These are phyloP conservation scores for Sminthurides aquaticus DNA, from an alignment of 2,888 invertebrate genomes.

Conservation along the genomic window DNA sequence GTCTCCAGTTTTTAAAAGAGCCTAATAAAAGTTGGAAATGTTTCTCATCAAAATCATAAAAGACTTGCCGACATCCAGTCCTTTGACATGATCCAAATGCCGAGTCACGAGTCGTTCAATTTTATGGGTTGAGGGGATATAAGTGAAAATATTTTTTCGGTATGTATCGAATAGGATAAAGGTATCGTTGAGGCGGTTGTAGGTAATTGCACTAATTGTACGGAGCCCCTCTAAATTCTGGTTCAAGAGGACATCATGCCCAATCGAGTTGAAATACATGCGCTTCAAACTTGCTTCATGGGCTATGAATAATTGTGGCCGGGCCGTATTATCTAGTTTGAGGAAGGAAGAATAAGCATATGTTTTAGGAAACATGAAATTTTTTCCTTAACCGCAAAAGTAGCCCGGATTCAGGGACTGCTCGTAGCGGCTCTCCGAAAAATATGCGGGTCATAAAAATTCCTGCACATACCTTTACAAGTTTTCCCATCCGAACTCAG, in stretches of 20 bases:
- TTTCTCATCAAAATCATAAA: neutral
- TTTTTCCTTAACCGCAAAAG: too few species aligned
- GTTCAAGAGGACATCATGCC: constrained; percentile 46
- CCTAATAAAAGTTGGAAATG: neutral
- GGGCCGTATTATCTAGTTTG: constrained; percentile 12
- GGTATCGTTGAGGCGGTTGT: constrained; percentile 52
- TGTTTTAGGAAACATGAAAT: neutral
- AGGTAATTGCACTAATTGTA: constrained; percentile 60
- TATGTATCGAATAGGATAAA: constrained; percentile 51
- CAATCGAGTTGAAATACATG: constrained; percentile 45
- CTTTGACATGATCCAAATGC: constrained; percentile 52
- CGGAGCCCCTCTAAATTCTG: constrained; percentile 27
- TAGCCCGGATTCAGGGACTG: neutral
- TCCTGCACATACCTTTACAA: constrained; percentile 24
- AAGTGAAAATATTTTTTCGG: constrained; percentile 49
- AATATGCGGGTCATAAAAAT: too few species aligned
- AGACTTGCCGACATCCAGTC: constrained; percentile 55
- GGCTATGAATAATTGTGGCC: constrained; percentile 42
- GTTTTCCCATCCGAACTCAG: constrained; percentile 24
- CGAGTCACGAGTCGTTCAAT: constrained; percentile 46
- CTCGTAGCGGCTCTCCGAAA: too few species aligned
- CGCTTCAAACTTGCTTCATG: constrained; percentile 45
- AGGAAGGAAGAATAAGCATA: neutral
- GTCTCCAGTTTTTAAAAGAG: constrained; percentile 2
- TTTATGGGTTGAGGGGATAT: constrained; percentile 44